Evolutionary conservation across 2,113 vertebrate species (phyloP).

Genomic region (Andinoacara biseriatus): DNA sequence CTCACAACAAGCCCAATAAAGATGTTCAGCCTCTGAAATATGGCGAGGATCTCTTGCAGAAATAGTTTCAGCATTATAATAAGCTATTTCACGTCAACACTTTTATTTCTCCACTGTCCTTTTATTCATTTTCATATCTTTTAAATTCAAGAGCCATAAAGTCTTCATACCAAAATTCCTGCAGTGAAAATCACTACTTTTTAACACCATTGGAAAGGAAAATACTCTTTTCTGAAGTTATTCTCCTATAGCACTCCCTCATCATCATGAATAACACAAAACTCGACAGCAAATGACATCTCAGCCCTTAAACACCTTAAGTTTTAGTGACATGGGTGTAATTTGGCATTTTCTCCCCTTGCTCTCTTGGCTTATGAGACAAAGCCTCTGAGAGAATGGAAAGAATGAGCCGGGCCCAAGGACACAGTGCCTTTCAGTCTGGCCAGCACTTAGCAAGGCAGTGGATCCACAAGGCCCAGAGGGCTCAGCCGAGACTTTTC

Average conservation of each 20-base stretch:
- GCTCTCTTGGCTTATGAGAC: conserved; percentile 72
- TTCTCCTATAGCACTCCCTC: conserved; percentile 26
- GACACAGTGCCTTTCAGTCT: conserved; percentile 90
- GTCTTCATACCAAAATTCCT: conserved; percentile 24
- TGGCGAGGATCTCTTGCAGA: conserved; percentile 1
- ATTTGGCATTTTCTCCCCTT: conserved; percentile 70
- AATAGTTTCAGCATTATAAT: conserved; percentile 4
- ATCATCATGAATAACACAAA: conserved; percentile 58
- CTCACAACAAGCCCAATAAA: conserved; percentile 16
- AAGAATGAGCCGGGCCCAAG: conserved; percentile 86
- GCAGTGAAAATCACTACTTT: conserved; percentile 39
- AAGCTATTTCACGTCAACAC: conserved; percentile 3
- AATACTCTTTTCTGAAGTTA: conserved; percentile 52
- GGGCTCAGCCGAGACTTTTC: conserved; percentile 92
- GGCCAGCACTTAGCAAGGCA: conserved; percentile 88
- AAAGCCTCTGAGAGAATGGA: conserved; percentile 83
- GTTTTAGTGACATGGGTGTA: conserved; percentile 74
- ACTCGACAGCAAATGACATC: conserved; percentile 54
- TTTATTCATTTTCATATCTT: conserved; percentile 30
- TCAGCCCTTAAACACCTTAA: conserved; percentile 63
- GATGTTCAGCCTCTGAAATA: conserved; percentile 8
- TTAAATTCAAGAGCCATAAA: conserved; percentile 28
- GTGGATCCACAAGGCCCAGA: conserved; percentile 86
- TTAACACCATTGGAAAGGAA: conserved; percentile 35
- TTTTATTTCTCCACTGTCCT: conserved; percentile 8